Evolutionary conservation across 2,797 vertebrate species (phyloP), one percentile per base, ranked within the genome.

Genomic region (Iguana delicatissima): DNA sequence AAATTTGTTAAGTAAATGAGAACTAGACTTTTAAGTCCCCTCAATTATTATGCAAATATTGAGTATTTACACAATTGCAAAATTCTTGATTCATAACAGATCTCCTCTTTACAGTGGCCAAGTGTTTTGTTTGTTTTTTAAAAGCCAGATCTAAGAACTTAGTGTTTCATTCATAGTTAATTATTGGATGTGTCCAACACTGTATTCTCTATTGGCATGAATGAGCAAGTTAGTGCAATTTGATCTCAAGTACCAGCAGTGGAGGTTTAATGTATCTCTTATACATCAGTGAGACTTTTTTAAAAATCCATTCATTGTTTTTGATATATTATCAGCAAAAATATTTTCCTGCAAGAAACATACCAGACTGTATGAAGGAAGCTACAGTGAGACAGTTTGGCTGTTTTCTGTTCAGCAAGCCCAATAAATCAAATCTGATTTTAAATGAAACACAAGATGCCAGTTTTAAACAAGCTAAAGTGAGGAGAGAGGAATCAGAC

Each of bases 401-500:
- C 38, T 87, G 26, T 9, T 89, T 89, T 83, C 52, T 62, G 9
- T 83, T 42, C 46, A 85, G 26, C 69, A 84, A 50, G 38, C 84
- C 57, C 32, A 73, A 73, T 12, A 42, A 59, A 79, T 20, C 32
- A 52, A 38, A 22, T 57, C 42, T 55, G 0, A 69, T 38, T 84
- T 89, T 13, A 79, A 84, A 55, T 79, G 46, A 50, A 81, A 82
- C 50, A 38, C 22, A 4, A n/a, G 22, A 24, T 50, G 57, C 32
- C 42, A 18, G n/a, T 35, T 77, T 50, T 74, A 74, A 82, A 50
- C 72, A 92, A 94, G 95, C 94, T 90, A 95, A 95, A 81, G 52
- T 77, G 91, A 89, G 42, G 42, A 87, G 90, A 92, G 94, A 96
- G 96, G 87, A 24, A 50, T 89, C 94, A 95, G 89, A 38, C 93